Conservation (phyloP, 2,888 invertebrate genomes). For the Frankliniella intonsa region DNA sequence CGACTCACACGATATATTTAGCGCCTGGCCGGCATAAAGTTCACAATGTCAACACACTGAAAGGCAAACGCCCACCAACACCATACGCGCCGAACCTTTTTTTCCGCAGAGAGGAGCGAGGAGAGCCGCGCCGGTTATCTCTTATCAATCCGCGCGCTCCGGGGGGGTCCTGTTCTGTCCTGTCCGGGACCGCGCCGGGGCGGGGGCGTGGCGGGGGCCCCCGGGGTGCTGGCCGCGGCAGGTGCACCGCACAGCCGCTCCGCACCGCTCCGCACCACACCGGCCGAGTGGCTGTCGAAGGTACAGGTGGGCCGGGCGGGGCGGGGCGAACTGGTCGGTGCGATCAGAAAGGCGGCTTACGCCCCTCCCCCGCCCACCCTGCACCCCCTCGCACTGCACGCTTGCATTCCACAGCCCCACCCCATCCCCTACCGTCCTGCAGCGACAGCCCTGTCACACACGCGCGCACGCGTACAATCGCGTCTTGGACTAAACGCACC, state of each 20-base stretch:
- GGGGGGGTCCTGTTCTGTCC: no score
- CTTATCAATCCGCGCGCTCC: neutral
- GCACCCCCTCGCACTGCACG: neutral
- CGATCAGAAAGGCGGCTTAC: neutral
- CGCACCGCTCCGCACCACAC: neutral
- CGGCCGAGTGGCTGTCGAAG: neutral
- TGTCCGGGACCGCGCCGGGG: neutral
- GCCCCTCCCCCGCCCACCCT: neutral
- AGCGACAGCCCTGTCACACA: no score
- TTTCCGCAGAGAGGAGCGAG: no score
- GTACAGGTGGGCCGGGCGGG: neutral
- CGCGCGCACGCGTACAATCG: no score
- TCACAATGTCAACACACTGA: constrained; percentile 18
- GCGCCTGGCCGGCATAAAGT: constrained; percentile 8
- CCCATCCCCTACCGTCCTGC: neutral
- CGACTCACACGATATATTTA: constrained; percentile 7
- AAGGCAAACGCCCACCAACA: neutral
- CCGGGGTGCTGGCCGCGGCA: no score
- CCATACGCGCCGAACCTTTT: no score
- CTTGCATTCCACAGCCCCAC: neutral
- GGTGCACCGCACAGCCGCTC: neutral
- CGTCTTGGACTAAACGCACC: no score
- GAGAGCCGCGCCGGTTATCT: neutral
- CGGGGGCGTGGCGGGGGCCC: no score
- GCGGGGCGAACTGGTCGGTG: neutral